Conservation (phyloP, 1,140 invertebrate genomes). For the Reticulitermes speratus region DNA sequence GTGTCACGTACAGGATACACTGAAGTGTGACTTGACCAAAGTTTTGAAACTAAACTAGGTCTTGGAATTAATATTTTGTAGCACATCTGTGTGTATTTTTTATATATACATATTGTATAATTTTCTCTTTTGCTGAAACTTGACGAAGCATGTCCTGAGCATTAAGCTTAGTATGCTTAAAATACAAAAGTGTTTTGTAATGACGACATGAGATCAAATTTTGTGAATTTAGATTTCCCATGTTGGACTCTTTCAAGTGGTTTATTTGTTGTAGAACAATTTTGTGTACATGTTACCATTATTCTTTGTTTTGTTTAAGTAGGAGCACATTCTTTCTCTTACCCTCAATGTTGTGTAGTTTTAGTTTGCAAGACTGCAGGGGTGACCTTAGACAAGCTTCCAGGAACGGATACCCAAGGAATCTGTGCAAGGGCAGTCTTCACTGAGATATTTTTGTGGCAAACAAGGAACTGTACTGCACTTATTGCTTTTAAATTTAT, state of each 20-base stretch:
- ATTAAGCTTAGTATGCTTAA: not conserved
- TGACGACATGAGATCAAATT: not conserved
- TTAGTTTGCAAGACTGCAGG: not conserved
- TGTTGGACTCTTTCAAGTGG: not conserved
- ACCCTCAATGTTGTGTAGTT: not conserved
- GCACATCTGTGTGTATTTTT: not conserved
- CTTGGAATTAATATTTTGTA: constrained; percentile 7
- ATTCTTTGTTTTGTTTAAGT: not conserved
- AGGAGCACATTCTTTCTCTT: not conserved
- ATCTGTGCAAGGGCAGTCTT: too few species aligned
- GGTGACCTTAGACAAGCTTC: too few species aligned
- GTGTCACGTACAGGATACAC: not conserved
- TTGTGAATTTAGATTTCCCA: not conserved
- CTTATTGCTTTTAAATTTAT: too few species aligned
- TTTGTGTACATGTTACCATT: constrained; percentile 15
- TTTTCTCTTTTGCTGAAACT: not conserved
- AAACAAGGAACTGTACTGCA: too few species aligned
- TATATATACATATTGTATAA: not conserved
- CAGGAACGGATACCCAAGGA: too few species aligned
- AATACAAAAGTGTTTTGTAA: not conserved
- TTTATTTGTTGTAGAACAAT: not conserved
- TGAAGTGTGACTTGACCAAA: not conserved
- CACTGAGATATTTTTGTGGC: too few species aligned
- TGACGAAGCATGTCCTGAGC: not conserved
- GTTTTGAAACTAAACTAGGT: not conserved